Evolutionary conservation across 2,888 invertebrate species (phyloP), one percentile per base, ranked within the genome.

Genomic region (Lomographa bimaculata): DNA sequence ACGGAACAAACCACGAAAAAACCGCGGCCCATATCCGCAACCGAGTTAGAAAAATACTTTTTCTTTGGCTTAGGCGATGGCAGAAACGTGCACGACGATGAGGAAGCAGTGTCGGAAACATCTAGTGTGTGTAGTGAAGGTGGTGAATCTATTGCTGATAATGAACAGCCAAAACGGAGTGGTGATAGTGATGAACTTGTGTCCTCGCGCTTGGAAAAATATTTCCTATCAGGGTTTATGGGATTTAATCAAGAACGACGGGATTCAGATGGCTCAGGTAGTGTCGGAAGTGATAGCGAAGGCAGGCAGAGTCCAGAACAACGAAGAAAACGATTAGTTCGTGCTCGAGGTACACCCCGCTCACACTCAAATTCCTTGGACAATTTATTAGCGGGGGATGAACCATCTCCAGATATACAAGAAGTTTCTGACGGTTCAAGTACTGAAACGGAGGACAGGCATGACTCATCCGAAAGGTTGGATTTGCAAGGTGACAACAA

Each of bases 241-340:
- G 95, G 95, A 1, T 95, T 95, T 58, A 93, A 92, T 54, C 92
- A 93, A 28, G 94, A 94, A 58, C 90, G 94, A 42, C 91, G 94
- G 18, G 95, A 95, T 63, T 94, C 95, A 0, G 95, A 95, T 60
- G 96, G 96, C 1, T 94, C 94, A 12, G 95, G 95, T 1, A 96
- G 96, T 64, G 97, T 97, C 0, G 97, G 97, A 3, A 96, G 96
- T 79, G 96, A 97, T 63, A 96, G 96, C 66, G 97, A 97, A 70
- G 96, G 96, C 1, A 92, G 93, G 54, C 96, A 96, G 2, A 96
- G 96, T 76, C 96, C 96, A 0, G 96, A 96, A 67, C 96, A 96
- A 70, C 84, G 96, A 4, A 90, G 96, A 42, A 96, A 97, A 68
- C 91, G 94, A 18, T 78, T 96, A 40, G 96, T 96, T 0, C 91